phyloP scores from a whole-genome alignment of 2,888 invertebrate species.

The Amphimallon solstitiale region DNA sequence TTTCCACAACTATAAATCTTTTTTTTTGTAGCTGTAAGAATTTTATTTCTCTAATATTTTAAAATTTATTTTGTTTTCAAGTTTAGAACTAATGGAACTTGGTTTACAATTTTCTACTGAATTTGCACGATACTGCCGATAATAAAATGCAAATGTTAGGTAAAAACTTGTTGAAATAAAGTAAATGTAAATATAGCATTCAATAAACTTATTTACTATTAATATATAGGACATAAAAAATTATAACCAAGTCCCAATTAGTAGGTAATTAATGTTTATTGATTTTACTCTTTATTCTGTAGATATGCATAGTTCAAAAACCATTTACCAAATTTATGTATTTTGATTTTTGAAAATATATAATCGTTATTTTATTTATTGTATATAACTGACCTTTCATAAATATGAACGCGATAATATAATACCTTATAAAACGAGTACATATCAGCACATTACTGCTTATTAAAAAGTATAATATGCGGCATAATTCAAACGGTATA shows the following conservation, averaged over 20 bases:
- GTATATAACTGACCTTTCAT: not conserved
- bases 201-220: not conserved
- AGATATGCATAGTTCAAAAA: conserved; percentile 49
- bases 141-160: conserved; percentile 9
- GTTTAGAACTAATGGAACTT: conserved; percentile 27
- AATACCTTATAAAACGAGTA: no score
- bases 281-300: conserved; percentile 25
- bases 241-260: conserved; percentile 14
- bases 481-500: no score
- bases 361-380: conserved; percentile 42
- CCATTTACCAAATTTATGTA: conserved; percentile 62
- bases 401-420: no score
- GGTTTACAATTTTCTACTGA: conserved; percentile 17
- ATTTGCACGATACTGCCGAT: not conserved
- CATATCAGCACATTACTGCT: no score
- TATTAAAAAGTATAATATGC: no score
- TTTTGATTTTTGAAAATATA: conserved; percentile 58
- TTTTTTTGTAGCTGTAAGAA: conserved; percentile 30
- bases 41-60: conserved; percentile 22
- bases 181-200: conserved; percentile 21
- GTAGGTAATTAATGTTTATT: conserved; percentile 24
- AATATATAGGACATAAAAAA: not conserved
- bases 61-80: conserved; percentile 27
- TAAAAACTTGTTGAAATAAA: conserved; percentile 26
- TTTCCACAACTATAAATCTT: conserved; percentile 16